Evolutionary conservation across 2,113 vertebrate genomes (phyloP).

Genomic region (Gymnobelideus leadbeateri): DNA sequence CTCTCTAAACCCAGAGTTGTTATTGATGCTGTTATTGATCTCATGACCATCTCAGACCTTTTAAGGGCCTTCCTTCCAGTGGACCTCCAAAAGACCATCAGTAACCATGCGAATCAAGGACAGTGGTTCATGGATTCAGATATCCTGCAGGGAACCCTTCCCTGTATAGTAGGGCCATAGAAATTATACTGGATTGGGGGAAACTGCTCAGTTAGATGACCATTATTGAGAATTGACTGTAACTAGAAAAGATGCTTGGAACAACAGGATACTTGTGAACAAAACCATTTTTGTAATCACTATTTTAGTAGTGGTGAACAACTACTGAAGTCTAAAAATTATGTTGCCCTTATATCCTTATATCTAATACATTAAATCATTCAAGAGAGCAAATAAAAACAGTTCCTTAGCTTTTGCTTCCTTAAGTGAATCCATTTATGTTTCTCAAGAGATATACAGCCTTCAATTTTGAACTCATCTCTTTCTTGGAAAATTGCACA

Average conservation of each 20-base stretch:
- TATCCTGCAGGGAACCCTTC: background rate
- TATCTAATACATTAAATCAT: background rate
- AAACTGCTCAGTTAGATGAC: background rate
- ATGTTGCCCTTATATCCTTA: background rate
- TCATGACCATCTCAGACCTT: background rate
- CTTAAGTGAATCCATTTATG: background rate
- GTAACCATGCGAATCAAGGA: background rate
- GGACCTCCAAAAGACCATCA: background rate
- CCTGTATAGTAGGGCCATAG: background rate
- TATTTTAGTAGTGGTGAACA: background rate
- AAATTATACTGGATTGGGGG: background rate
- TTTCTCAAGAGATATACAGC: background rate
- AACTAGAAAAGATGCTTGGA: background rate
- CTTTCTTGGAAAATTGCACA: slow-evolving; percentile 31
- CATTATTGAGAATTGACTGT: background rate
- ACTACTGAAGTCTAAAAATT: background rate
- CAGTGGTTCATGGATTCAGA: background rate
- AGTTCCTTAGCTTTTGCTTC: slow-evolving; percentile 13
- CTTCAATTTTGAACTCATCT: slow-evolving; percentile 14
- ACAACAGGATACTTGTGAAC: background rate
- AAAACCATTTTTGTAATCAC: background rate
- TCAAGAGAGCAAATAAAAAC: slow-evolving; percentile 30
- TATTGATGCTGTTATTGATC: background rate
- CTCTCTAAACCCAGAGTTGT: background rate
- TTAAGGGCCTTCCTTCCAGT: background rate